These are phyloP conservation scores for Edolisoma coerulescens DNA, from an alignment of 2,113 vertebrate species.

Conservation along the genomic window DNA sequence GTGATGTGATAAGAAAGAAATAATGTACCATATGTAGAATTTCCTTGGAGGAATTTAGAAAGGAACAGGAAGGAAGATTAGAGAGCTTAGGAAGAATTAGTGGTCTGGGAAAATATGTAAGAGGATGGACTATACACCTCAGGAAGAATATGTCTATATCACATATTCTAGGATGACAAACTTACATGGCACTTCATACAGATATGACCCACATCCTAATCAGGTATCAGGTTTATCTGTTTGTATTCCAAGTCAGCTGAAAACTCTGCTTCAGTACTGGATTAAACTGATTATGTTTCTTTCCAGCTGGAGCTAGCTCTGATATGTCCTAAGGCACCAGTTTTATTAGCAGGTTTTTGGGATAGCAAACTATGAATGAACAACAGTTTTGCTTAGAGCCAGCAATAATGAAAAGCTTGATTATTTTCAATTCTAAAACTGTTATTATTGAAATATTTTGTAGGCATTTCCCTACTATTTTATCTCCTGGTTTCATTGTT, in stretches of 20 bases:
- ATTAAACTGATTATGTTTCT: not conserved
- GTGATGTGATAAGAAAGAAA: not conserved
- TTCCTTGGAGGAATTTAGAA: not conserved
- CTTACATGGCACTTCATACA: not conserved
- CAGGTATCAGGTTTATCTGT: not conserved
- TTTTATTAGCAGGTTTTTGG: not conserved
- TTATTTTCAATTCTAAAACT: not conserved
- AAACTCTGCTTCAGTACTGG: not conserved
- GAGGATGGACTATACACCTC: not conserved
- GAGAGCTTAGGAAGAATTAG: not conserved
- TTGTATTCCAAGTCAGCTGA: not conserved
- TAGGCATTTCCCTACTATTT: not conserved
- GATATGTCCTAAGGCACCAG: not conserved
- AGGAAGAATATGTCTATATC: not conserved
- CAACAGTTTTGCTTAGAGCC: not conserved
- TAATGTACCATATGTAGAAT: not conserved
- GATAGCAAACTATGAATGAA: not conserved
- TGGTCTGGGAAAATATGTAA: not conserved
- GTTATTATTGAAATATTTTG: not conserved
- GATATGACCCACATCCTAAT: not conserved
- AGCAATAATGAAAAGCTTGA: not conserved
- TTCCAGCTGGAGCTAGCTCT: not conserved
- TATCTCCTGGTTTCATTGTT: not conserved
- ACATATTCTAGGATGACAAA: not conserved
- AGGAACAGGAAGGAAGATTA: not conserved